Base-by-base conservation (phyloP, 2,797 vertebrate species). In the Tolypeutes matacus region DNA sequence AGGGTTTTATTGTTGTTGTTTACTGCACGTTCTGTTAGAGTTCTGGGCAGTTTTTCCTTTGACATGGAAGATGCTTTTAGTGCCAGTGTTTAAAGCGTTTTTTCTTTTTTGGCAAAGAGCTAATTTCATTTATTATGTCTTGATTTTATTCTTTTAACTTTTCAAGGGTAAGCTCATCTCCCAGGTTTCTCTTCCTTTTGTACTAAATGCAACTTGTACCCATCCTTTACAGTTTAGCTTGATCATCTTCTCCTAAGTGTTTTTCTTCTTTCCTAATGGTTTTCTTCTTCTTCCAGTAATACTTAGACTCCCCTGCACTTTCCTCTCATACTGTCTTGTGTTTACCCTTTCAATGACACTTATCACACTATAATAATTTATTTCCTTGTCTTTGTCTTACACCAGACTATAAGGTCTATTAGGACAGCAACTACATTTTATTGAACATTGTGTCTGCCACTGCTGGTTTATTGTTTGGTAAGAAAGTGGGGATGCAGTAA, bases 61-160 rank as follows among this genome's bases (percentile, higher is more conserved):
- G 83, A 83, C 31, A 31, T 20, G 65, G 60, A 34, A 25, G n/a
- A 42, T 70, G 18, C 73, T 76, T 92, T 90, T 65, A 81, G 3
- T 92, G 84, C 29, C 81, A 85, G 80, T 15, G 80, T 20, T 88
- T 84, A 75, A 49, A 58, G 31, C 11, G 13, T 89, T 67, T 94
- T 20, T n/a, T 73, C 21, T n/a, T 56, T 77, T 39, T 67, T 67
- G 31, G 4, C 75, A 49, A 87, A 91, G 17, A 82, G 29, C 34
- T 91, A 65, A 64, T 73, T 36, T 89, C 75, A 69, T 70, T 87
- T 62, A 13, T 73, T 64, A 18, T 65, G 31, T 75, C 20, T 95
- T 90, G 34, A 78, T 86, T 87, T 76, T 92, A n/a, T 4, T 65
- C 25, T 80, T 89, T 93, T 78, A 93, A 76, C 36, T 92, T 82